Base-by-base conservation (phyloP, 2,888 invertebrate species). In the Xestia rhomboidea region DNA sequence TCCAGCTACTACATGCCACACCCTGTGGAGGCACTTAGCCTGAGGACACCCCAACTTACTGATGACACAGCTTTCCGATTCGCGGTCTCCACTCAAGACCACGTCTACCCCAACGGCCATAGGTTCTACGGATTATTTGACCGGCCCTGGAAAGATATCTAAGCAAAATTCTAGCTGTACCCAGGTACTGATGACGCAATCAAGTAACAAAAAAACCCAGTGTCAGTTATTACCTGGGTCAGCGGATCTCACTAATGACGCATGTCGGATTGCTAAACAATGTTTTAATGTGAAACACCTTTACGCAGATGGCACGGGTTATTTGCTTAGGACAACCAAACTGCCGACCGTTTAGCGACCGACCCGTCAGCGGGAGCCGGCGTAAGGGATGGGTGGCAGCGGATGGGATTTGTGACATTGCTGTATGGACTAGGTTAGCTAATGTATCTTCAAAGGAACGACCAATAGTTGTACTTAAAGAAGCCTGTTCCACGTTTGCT, bases 271-370 rank as follows among this genome's bases (percentile, higher is more conserved):
- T 91, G 86, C 93, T 93, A 94, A 95, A 96, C 96, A 95, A 96
- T 94, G 95, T 94, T 95, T 95, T 95, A 95, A 96, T 95, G 96
- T 89, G 91, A 93, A 93, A 93, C 95, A 92, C 95, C 94, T 94
- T 95, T 95, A 94, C 95, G 91, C 94, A 93, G 94, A 94, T 93
- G 94, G 93, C 88, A 87, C 90, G 89, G 91, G 92, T 94, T 96
- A 95, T 96, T 96, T 96, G 96, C 95, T 96, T 96, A 96, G 96
- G 96, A 95, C 95, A 91, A 92, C 94, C 93, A 94, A 95, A 96
- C 96, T 93, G 95, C 93, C 92, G 92, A 91, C 93, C 96, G 95
- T 95, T 96, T 96, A 96, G 95, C 94, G 93, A 92, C 89, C 92
- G 92, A 89, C 91, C 91, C 91, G 91, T 88, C 87, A 87, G 72